Base-by-base conservation (phyloP, 2,888 invertebrate genomes). In the Mimas tiliae region DNA sequence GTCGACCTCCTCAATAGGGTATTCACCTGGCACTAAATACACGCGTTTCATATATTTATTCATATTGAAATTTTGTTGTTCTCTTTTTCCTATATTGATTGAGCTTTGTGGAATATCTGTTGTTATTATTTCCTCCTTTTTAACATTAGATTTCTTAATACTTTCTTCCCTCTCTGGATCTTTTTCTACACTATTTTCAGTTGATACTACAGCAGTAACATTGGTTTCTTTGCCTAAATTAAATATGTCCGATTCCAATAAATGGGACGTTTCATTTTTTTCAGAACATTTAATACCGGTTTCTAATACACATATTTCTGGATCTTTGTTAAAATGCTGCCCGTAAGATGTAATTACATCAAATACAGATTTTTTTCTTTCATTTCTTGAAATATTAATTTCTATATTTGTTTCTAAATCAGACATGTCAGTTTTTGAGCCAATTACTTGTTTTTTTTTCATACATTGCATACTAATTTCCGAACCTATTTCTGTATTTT, bases 1-100 rank as follows among this genome's bases (percentile, higher is more conserved):
- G 6, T 63, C 65, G 0, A 85, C 73, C 42, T 67, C 64, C 9
- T 65, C 69, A 0, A 68, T 45, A 4, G 76, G 76, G 68, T 77
- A 72, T 47, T 73, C 62, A 2, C 62, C 69, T 0, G 76, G 76
- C 11, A 67, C 64, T 34, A 86, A 19, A 52, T 75, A 9, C 34
- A 64, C 9, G 83, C 52, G n/a, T 64, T 69, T 68, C 52, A 68
- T 0, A 68, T 63, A 55, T 65, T 65, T 11, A 19, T 63, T 50
- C 68, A 70, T 64, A 68, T 67, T 6, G 21, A 38, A 4, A 50
- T 21, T 27, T 47, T 21, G n/a, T 50, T 16, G 9, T 6, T 34
- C 16, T 34, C 16, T 4, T 12, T 14, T 38, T 16, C 34, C 38
- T 38, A 16, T 19, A 21, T 6, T 6, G 16, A 42, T 12, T 42